Evolutionary conservation across 2,797 vertebrate genomes (phyloP), one percentile per base, ranked within the genome.

Genomic region (Esox masquinongy): DNA sequence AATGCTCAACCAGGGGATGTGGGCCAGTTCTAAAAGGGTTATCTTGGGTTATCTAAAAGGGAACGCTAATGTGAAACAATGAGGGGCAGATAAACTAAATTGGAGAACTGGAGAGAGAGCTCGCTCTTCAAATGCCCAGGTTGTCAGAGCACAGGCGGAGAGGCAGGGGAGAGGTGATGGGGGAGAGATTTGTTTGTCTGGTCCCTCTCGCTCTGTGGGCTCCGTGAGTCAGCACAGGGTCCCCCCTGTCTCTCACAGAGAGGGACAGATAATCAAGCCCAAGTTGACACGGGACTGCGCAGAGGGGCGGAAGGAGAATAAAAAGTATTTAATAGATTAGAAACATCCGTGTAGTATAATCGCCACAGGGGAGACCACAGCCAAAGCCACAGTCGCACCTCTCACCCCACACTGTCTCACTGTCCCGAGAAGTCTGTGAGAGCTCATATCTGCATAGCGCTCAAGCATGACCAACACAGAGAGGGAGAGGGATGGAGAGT

Each of bases 251-350:
- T 61, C 56, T 53, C 19, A 0, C 76, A 85, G 76, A 86, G 80
- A 81, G 78, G 81, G 85, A 86, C 84, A 89, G 85, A 91, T 89
- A 91, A 91, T 91, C 88, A 90, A 87, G 86, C 82, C 82, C 4
- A 31, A 79, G 87, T 82, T 83, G 84, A 88, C 80, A 75, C 85
- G 83, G 84, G 88, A 91, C 84, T 86, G 76, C 71, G 86, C 82
- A 77, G 80, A 64, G 78, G 79, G 78, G 80, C 80, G 24, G 81
- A 83, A 87, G 81, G 78, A 90, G 84, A 91, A 87, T 79, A 75
- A 83, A 91, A 90, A 86, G 78, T 86, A 83, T 89, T 90, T 86
- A 89, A 90, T 79, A 92, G 89, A 91, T 93, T 89, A 91, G 86
- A 82, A 80, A 77, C 76, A 70, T 74, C 88, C 73, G 68, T 89